Evolutionary conservation across 2,888 invertebrate genomes (phyloP).

Genomic region (Ectemnius cavifrons): DNA sequence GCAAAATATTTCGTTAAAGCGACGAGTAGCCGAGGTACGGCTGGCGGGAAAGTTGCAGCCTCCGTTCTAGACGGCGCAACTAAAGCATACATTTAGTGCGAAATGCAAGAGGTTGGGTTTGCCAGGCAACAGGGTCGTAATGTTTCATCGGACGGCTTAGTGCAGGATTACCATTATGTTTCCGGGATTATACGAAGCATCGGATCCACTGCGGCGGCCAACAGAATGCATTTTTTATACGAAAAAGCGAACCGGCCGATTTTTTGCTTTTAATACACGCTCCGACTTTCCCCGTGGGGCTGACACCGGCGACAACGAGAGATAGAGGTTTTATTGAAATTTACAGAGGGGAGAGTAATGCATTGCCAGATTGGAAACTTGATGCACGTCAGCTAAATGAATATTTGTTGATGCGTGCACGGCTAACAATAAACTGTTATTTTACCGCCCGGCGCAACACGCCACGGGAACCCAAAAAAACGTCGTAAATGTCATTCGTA

Average conservation of each 20-base stretch:
- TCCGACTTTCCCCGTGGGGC: background rate
- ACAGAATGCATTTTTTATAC: constrained; percentile 42
- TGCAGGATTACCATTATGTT: constrained; percentile 54
- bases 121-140: constrained; percentile 30
- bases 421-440: constrained; percentile 40
- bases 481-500: background rate
- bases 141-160: constrained; percentile 53
- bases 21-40: too few species aligned
- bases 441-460: constrained; percentile 29
- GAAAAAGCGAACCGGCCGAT: constrained; percentile 22
- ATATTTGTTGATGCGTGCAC: constrained; percentile 48
- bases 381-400: constrained; percentile 49
- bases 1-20: too few species aligned
- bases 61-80: too few species aligned
- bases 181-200: constrained; percentile 40
- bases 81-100: too few species aligned
- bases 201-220: constrained; percentile 32
- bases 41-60: too few species aligned
- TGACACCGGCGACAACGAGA: too few species aligned
- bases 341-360: constrained; percentile 35
- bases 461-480: constrained; percentile 16
- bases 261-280: constrained; percentile 30
- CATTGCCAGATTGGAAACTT: constrained; percentile 44
- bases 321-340: constrained; percentile 42
- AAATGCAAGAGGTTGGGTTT: constrained; percentile 4